Conservation (phyloP, 2,888 invertebrate species). For the Trichogramma evanescens region DNA sequence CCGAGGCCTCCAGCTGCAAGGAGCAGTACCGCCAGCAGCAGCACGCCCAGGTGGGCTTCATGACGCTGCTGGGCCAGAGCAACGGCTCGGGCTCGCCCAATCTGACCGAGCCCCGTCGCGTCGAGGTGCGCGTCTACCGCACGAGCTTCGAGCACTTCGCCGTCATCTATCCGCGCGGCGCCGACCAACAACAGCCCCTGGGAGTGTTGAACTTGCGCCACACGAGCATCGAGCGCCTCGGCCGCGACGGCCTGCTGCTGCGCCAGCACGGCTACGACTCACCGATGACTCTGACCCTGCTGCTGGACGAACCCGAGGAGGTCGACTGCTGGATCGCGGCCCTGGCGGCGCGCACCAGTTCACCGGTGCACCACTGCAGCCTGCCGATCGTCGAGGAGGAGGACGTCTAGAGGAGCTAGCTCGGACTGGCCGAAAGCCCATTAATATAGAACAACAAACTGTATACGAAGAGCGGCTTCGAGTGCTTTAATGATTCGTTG, state of each 20-base stretch:
- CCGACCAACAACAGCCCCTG: conserved; percentile 56
- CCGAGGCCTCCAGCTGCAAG: no score
- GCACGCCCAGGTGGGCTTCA: conserved; percentile 46
- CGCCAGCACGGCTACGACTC: conserved; percentile 60
- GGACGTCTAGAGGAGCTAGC: conserved; percentile 39
- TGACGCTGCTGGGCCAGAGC: conserved; percentile 50
- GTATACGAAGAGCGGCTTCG: background rate
- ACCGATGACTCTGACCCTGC: conserved; percentile 55
- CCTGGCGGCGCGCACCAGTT: conserved; percentile 50
- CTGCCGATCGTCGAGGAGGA: conserved; percentile 58
- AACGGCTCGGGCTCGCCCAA: conserved; percentile 38
- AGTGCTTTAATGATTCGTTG: background rate
- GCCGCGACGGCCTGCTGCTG: conserved; percentile 54
- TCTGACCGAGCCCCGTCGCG: conserved; percentile 56
- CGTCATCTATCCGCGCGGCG: conserved; percentile 60
- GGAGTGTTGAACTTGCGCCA: conserved; percentile 59
- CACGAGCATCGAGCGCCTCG: conserved; percentile 52
- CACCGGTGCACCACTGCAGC: conserved; percentile 52
- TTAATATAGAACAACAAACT: no score
- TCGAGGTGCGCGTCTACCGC: conserved; percentile 59
- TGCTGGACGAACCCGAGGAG: conserved; percentile 54
- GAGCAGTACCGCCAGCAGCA: no score
- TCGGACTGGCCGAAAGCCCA: conserved; percentile 10
- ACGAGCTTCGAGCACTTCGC: conserved; percentile 62
- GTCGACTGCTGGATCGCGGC: conserved; percentile 57